Base-by-base conservation (phyloP, 2,888 invertebrate species). In the Diabrotica balteata region DNA sequence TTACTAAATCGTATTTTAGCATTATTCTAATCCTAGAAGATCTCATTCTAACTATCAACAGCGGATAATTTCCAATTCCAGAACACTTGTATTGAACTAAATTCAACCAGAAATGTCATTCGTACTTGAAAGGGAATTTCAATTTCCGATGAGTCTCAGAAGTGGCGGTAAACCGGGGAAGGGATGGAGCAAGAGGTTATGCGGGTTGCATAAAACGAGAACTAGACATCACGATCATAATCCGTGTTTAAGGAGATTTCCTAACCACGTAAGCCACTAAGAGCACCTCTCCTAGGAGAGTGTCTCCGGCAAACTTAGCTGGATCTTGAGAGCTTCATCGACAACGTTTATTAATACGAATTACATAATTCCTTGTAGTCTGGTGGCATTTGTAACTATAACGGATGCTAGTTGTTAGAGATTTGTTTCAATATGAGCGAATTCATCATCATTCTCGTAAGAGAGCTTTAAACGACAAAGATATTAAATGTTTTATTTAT, bases 211-310 rank as follows among this genome's bases (percentile, higher is more conserved):
- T 52, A 63, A 60, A 64, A 63, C 54, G 59, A 63, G 54, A 67
- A 67, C 64, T 67, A 70, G 64, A 65, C 64, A 66, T 71, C 66
- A 62, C 63, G 69, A 66, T 64, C 69, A 67, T 72, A 72, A 72
- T 70, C 69, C 72, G 63, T 66, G 69, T 59, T 68, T 70, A 68
- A 69, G 69, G 67, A 68, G 69, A 72, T 70, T 70, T 67, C 65
- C 57, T 61, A 66, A 68, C 72, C 72, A 67, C 72, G 62, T 67
- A 66, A 69, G 68, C 72, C 69, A 59, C 68, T 72, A 69, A 72
- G 67, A 72, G 69, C 69, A 60, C 58, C 67, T 65, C 63, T 62
- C 53, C 61, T 59, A 61, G 63, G 65, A 53, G 60, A 63, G 67
- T 64, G 66, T 67, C 64, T 67, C 65, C 55, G 57, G 52, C 59